Evolutionary conservation across 2,888 invertebrate genomes (phyloP), one percentile per base, ranked within the genome.

Genomic region (Gisinianus flammeolus): DNA sequence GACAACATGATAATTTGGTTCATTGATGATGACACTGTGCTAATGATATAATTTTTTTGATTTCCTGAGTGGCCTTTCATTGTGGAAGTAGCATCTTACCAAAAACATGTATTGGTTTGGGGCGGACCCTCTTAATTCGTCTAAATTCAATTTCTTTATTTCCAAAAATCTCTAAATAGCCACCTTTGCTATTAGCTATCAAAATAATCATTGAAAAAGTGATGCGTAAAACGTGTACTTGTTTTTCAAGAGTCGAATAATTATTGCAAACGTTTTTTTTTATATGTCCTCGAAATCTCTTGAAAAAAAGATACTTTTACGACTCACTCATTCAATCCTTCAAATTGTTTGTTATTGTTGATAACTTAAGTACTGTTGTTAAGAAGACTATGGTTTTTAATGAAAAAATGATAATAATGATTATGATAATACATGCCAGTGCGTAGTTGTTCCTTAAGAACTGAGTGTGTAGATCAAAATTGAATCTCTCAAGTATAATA

Each of bases 61-160:
- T 68, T 68, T 68, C 26, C 16, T 68, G 68, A 68, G 33, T 68
- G 35, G 68, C 35, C 68, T 68, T 31, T 68, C 12, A 31, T 30
- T 67, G 33, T 67, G 33, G 64, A 68, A 0, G n/a, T 68, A 44
- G 68, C 5, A 68, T 44, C n/a, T 33, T 68, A 35, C 22, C 0
- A 24, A 24, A 16, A 24, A 19, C 24, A 68, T 68, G 31, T 24
- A 67, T 68, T 12, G 22, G 44, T 44, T 62, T 68, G 68, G 33
- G 68, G 16, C 35, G 44, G 44, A 68, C 68, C 44, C 44, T 44
- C 22, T 67, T 31, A 44, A 58, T 67, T 68, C 44, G 22, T 33
- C 30, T 66, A 22, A 19, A 22, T 68, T 68, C 22, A n/a, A 26
- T 68, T 68, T 68, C 26, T 68, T 68, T 44, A 10, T 66, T 31